A percentile compares a stretch with the other conserved stretches of the same genome.
These are phyloP conservation scores for Probaryconus sp. DNA, from an alignment of 1,140 invertebrate genomes.

Conservation along the genomic window DNA sequence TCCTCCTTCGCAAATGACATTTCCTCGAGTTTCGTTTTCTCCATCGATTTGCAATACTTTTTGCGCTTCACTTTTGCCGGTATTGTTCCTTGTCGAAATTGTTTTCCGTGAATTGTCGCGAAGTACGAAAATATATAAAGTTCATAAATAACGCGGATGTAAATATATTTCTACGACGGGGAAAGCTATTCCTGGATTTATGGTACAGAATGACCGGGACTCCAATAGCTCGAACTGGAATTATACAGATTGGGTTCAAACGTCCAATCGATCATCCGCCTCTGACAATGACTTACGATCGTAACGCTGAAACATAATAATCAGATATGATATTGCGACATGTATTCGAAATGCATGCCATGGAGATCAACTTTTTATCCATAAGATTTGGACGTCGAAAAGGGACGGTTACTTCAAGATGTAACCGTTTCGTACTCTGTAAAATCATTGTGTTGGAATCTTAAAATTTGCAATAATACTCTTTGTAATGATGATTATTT, in stretches of 20 bases:
- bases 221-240: constrained; percentile 9
- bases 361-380: constrained; percentile 8
- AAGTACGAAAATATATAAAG: neutral
- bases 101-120: neutral
- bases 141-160: neutral
- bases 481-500: too few relatives aligned
- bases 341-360: constrained; percentile 29
- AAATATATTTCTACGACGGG: neutral
- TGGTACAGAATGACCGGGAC: constrained; percentile 15
- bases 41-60: neutral
- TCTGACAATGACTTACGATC: constrained; percentile 57
- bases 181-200: constrained; percentile 22
- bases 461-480: too few relatives aligned
- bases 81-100: neutral
- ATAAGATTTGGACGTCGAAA: neutral
- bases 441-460: too few relatives aligned
- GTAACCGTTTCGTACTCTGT: neutral
- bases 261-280: constrained; percentile 43
- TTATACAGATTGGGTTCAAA: constrained; percentile 50
- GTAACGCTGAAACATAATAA: constrained; percentile 37
- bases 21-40: too few relatives aligned
- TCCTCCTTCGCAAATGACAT: too few relatives aligned
- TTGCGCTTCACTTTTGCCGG: neutral
- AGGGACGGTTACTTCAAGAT: neutral
- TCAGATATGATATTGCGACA: constrained; percentile 37